These are phyloP conservation scores for Stomatorhinus ivindoensis DNA, from an alignment of 2,113 vertebrate genomes.

Conservation along the genomic window DNA sequence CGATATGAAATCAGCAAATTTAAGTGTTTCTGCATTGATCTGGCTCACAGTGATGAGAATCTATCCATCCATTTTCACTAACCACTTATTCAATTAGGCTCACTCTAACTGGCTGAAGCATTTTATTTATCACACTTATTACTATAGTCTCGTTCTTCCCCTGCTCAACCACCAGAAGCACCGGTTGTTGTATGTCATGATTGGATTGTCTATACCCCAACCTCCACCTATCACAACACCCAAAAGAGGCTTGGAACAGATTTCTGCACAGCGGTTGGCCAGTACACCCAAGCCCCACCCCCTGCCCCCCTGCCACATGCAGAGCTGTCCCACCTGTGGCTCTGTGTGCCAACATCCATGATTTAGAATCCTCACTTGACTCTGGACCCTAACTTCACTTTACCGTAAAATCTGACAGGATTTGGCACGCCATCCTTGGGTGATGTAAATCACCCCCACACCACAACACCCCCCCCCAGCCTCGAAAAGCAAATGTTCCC, in stretches of 20 bases:
- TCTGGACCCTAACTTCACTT: not conserved
- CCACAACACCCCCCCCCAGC: not conserved
- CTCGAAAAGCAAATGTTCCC: not conserved
- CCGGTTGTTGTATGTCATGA: not conserved
- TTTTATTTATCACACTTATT: not conserved
- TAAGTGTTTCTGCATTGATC: not conserved
- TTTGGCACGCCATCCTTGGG: not conserved
- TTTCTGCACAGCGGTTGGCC: not conserved
- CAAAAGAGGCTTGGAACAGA: not conserved
- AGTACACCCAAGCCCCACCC: not conserved
- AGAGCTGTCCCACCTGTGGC: not conserved
- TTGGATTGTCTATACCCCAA: not conserved
- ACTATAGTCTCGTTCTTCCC: not conserved
- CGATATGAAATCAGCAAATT: not conserved
- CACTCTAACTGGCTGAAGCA: not conserved
- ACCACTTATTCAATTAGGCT: not conserved
- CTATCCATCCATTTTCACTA: not conserved
- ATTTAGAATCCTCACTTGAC: not conserved
- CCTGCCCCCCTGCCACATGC: not conserved
- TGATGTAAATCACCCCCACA: not conserved
- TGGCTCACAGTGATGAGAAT: not conserved
- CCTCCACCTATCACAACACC: not conserved
- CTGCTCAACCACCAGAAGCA: not conserved
- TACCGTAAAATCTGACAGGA: not conserved
- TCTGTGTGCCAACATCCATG: not conserved